Evolutionary conservation across 2,113 vertebrate genomes (phyloP).

Genomic region (Carassius gibelio): DNA sequence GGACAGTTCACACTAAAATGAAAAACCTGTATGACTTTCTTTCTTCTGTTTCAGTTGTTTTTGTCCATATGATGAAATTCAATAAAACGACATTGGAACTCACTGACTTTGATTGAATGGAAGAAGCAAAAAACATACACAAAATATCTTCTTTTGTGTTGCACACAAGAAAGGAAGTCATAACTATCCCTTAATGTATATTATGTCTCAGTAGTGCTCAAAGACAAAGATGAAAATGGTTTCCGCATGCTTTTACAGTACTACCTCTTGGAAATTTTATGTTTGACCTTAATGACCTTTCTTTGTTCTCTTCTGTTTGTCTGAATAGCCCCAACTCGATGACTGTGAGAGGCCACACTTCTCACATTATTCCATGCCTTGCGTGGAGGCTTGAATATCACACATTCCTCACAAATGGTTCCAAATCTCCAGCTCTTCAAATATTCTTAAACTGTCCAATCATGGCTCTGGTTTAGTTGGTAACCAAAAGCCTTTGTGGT

Average conservation of each 20-base stretch:
- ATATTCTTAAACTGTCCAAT: neutral
- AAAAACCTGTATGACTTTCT: neutral
- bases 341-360: constrained; percentile 7
- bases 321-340: neutral
- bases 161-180: neutral
- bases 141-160: neutral
- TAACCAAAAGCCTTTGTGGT: constrained; percentile 5
- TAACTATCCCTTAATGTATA: neutral
- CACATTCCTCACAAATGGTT: constrained; percentile 27
- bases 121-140: neutral
- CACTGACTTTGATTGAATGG: neutral
- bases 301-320: constrained; percentile 15
- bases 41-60: neutral
- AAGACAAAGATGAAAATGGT: neutral
- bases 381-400: constrained; percentile 38
- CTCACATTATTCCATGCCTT: constrained; percentile 10
- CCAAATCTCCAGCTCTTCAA: neutral
- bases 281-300: neutral
- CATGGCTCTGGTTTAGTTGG: neutral
- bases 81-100: neutral
- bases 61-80: neutral
- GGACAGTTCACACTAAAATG: neutral
- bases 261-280: neutral
- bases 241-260: neutral
- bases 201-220: neutral